phyloP scores from a whole-genome alignment of 2,113 vertebrate species.

The Leptocoma aspasia region DNA sequence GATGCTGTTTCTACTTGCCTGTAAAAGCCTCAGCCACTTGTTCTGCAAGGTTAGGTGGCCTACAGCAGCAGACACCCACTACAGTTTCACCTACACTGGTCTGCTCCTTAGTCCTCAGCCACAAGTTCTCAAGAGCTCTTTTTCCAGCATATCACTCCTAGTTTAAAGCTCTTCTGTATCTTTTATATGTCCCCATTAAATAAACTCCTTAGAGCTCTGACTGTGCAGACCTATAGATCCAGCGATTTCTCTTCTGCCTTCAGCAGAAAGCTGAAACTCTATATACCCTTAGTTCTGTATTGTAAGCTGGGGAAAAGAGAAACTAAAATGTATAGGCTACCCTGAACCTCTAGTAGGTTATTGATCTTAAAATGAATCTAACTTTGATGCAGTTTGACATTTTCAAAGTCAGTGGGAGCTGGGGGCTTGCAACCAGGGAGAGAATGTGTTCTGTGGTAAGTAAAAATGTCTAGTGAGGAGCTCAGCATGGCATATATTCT shows the following conservation, averaged over 20 bases:
- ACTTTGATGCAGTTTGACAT: slow-evolving; percentile 47
- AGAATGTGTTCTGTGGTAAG: background rate
- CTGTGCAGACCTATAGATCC: background rate
- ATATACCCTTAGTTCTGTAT: background rate
- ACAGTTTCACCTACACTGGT: background rate
- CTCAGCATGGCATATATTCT: background rate
- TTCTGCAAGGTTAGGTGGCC: background rate
- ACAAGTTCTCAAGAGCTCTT: background rate
- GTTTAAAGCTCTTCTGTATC: background rate
- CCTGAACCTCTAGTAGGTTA: background rate
- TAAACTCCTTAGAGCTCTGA: background rate
- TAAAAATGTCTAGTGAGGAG: background rate
- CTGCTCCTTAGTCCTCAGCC: background rate
- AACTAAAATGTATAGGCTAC: background rate
- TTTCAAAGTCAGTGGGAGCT: slow-evolving; percentile 27
- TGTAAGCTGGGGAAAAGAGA: background rate
- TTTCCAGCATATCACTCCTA: background rate
- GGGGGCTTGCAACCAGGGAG: background rate
- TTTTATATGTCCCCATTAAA: background rate
- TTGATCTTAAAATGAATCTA: slow-evolving; percentile 41
- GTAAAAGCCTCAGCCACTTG: background rate
- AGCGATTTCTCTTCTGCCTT: background rate
- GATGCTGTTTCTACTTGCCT: background rate
- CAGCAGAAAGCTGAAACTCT: background rate
- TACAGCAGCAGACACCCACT: background rate